Base-by-base conservation (phyloP, 2,888 invertebrate species). In the Trileptium ribeirensis region DNA sequence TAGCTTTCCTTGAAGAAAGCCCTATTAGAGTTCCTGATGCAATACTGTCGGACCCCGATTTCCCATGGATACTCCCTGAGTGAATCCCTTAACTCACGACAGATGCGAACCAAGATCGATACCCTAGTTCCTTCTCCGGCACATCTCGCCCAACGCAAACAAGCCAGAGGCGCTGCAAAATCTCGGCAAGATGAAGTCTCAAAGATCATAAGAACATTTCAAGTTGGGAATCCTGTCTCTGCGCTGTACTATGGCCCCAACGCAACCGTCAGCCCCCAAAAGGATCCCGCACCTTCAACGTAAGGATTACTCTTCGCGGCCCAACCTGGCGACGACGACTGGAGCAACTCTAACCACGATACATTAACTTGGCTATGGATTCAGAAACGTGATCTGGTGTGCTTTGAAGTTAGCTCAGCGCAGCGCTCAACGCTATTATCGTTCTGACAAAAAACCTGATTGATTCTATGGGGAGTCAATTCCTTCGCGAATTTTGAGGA, bases 21-120 rank as follows among this genome's bases (percentile, higher is more conserved):
- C 2, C 31, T 31, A 3, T 80, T 81, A 36, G 36, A 81, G n/a
- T 83, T 83, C 40, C 36, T 82, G 81, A 77, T 83, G 83, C 36
- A 81, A 51, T 67, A 38, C 37, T n/a, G 79, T 15, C 37, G n/a
- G 8, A 75, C 77, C 3, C 77, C 79, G n/a, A 74, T 67, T n/a
- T n/a, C 81, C 1, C 81, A n/a, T 29, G 40, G 81, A 82, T 64
- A 74, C 31, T 82, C 81, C n/a, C 81, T 34, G 3, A 82, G 82
- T 51, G 81, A 81, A 51, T 81, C 81, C 19, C 38, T 81, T 19
- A 82, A 39, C 31, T 31, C 19, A 24, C 81, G 81, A n/a, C 39
- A 81, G 19, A 82, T 81, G 1, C 29, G 81, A 24, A 82, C 81
- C 1, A 24, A 39, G 37, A 33, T 75, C 15, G 34, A 33, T 38